Evolutionary conservation across 2,888 invertebrate genomes (phyloP), one percentile per base, ranked within the genome.

Genomic region (Drosophila histrio): DNA sequence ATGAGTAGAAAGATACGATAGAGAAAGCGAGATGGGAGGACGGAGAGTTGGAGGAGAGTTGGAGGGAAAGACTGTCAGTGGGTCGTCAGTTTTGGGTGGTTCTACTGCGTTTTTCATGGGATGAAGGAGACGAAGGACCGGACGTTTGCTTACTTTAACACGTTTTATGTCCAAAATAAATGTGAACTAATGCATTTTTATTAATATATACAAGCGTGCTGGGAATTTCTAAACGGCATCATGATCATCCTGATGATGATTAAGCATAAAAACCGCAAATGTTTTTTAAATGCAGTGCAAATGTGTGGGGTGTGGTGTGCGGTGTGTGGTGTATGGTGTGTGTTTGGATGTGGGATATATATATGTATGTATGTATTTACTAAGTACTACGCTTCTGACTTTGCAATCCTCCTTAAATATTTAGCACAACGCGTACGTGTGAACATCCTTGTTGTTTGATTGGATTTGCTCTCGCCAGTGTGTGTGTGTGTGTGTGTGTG

Each of bases 131-230:
- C 22, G 21, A n/a, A n/a, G 32, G 44, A n/a, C 44, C 49, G 50
- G 57, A 26, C 46, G 53, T 79, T 76, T 79, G 75, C 72, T 73
- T 66, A 61, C 81, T 79, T 84, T 84, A 81, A 84, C 82, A 82
- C 82, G 81, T 84, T 87, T 87, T 87, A 81, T 84, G 87, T 77
- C 77, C 69, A 77, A 85, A 81, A 85, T 89, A 89, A 84, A 89
- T 88, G 89, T 79, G 74, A 76, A 81, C 81, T 89, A 89, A 89
- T 89, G 89, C 89, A 88, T 87, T 89, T 89, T 89, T 89, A 88
- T 89, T 87, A 84, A 88, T 86, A 84, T 84, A 80, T 77, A 76
- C 79, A 82, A 85, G 77, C 89, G 89, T 89, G 88, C 75, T 70
- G 80, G 79, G 88, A 88, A 83, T 88, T 50, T 66, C 53, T 68